phyloP scores from a whole-genome alignment of 2,888 invertebrate genomes.

The Galeruca laticollis region DNA sequence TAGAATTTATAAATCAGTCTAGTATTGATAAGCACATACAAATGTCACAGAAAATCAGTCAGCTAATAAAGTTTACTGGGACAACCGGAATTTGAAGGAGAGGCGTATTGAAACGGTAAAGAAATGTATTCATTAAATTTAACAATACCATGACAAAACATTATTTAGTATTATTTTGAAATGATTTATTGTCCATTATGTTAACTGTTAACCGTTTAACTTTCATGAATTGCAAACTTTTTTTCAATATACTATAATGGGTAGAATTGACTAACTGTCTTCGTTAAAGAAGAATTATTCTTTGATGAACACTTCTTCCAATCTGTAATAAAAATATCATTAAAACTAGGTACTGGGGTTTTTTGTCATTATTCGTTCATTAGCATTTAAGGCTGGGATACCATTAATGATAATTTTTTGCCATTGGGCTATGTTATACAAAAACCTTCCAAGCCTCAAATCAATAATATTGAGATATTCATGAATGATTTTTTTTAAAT shows the following conservation, averaged over 20 bases:
- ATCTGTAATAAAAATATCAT: not conserved
- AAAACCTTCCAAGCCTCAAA: too few species aligned
- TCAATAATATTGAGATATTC: too few species aligned
- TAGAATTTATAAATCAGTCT: too few species aligned
- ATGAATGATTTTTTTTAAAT: too few species aligned
- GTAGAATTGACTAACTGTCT: not conserved
- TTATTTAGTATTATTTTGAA: conserved; percentile 26
- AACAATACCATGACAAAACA: conserved; percentile 29
- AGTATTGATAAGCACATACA: too few species aligned
- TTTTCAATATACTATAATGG: conserved; percentile 7
- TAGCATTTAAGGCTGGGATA: too few species aligned
- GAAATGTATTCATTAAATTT: conserved; percentile 27
- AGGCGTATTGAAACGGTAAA: conserved; percentile 28
- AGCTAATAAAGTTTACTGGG: not conserved
- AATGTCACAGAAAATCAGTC: too few species aligned
- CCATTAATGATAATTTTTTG: too few species aligned
- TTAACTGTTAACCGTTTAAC: conserved; percentile 33
- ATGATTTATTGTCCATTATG: conserved; percentile 29
- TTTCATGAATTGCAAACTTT: conserved; percentile 26
- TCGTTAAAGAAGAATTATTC: not conserved
- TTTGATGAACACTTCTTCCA: not conserved
- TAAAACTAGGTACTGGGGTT: not conserved
- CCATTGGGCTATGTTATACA: too few species aligned
- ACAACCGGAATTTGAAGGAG: conserved; percentile 6
- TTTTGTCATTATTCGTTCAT: not conserved